Evolutionary conservation across 2,888 invertebrate genomes (phyloP), one percentile per base, ranked within the genome.

Genomic region (Drosophila atripex): DNA sequence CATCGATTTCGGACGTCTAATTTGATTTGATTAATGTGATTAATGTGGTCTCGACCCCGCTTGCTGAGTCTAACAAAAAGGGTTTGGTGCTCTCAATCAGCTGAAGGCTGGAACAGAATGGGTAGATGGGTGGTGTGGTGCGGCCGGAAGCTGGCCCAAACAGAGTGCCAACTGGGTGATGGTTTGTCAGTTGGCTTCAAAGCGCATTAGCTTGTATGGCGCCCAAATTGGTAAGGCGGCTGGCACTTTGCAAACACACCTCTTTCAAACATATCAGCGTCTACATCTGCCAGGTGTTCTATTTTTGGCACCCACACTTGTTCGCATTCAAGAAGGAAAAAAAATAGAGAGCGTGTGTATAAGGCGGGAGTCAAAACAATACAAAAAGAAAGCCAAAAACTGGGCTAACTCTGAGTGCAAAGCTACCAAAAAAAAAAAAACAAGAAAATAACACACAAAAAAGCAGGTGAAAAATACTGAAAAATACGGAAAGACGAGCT

Each of bases 171-270:
- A 39, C 51, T 54, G 38, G 21, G 45, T 43, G 43, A 61, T 61
- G 60, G 60, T 61, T 63, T 63, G 59, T 49, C 77, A 78, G 70
- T 68, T 73, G 71, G 78, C 87, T 78, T 88, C 84, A 84, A 84
- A 88, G 88, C 80, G 75, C 66, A 77, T 84, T 88, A 86, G 88
- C 73, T 83, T 88, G 80, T 71, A 72, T 78, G 76, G 79, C 76
- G 63, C 52, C 78, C 77, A 86, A 84, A 88, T 83, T 86, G 86
- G 84, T 76, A 77, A 73, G 88, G 88, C 77, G 50, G 72, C 56
- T 41, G 60, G 46, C 60, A 63, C 49, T 60, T 43, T 47, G 30
- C 54, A 64, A 75, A 51, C 54, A 41, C 23, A 65, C 39, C 71
- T 65, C 78, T 61, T 56, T 70, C 61, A 69, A 71, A 69, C 76